A percentile compares a stretch with the other conserved stretches of the same genome.
Evolutionary conservation across 2,113 vertebrate species (phyloP).

Genomic region (Talpa occidentalis): DNA sequence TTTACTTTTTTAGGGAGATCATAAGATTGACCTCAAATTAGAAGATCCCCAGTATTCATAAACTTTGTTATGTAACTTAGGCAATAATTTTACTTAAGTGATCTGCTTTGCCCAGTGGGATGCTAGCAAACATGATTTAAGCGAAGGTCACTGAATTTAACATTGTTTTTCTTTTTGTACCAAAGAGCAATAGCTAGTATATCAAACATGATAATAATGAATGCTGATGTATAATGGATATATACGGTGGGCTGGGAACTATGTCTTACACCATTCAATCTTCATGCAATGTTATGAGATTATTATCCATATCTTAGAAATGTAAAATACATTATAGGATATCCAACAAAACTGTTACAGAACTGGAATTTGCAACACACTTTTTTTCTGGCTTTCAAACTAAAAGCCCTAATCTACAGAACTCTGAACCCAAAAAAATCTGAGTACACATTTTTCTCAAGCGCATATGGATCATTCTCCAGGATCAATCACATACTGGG

Average conservation of each 20-base stretch:
- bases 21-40: not conserved
- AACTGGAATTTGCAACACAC: not conserved
- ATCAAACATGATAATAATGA: not conserved
- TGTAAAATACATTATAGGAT: not conserved
- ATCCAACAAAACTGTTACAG: not conserved
- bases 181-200: not conserved
- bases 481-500: too few species aligned
- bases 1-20: not conserved
- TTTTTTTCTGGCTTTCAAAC: not conserved
- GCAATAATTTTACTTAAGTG: not conserved
- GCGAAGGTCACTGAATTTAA: not conserved
- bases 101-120: not conserved
- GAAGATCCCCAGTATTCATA: not conserved
- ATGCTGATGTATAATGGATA: not conserved
- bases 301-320: not conserved
- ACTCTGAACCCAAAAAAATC: too few species aligned
- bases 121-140: not conserved
- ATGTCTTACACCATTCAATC: not conserved
- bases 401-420: too few species aligned
- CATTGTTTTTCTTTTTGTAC: not conserved
- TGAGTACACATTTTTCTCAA: too few species aligned
- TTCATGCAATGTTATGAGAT: not conserved
- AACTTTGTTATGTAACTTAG: not conserved
- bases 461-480: too few species aligned
- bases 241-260: not conserved